Evolutionary conservation across 2,113 vertebrate species (phyloP), one percentile per base, ranked within the genome.

Genomic region (Rhineura floridana): DNA sequence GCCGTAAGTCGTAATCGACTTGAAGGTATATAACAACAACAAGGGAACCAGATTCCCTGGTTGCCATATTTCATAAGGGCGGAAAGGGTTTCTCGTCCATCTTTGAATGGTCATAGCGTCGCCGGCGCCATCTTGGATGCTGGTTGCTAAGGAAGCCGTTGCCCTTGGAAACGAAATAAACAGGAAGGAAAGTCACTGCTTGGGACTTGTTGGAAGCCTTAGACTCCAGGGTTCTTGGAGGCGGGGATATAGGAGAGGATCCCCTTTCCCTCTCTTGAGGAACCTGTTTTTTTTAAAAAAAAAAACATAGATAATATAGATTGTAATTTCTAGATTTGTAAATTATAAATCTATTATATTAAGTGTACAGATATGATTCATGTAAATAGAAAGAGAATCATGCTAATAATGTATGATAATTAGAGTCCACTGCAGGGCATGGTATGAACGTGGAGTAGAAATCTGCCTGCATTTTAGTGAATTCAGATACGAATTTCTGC

Each of bases 131-230:
- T 83, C 42, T 90, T 79, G 84, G 69, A 12, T 39, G 2, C 4
- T 12, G 55, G 87, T 88, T 88, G 59, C 87, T 52, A 88, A 42
- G 87, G 81, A 67, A 76, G 81, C 87, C 25, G 87, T 88, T 21
- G 87, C 55, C 19, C 70, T 3, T 67, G 87, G 87, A 21, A 52
- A 83, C 72, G 6, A 65, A 4, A 46, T 11, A 63, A 75, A 63
- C 80, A 50, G 19, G 4, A 50, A 30, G 75, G 33, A 9, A 5
- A n/a, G 13, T 15, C 69, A 13, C 13, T 13, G n/a, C n/a, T 9
- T 30, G 69, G 33, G 1, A 3, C 13, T 30, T 59, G 50, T 2
- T 19, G 10, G 3, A 4, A 33, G 4, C 75, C 55, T 30, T 55
- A 52, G 33, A 67, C 10, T 36, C 50, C 69, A 28, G 9, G n/a